Conservation (phyloP, 64 coral and sea anemone species). For the Orbicella faveolata region DNA sequence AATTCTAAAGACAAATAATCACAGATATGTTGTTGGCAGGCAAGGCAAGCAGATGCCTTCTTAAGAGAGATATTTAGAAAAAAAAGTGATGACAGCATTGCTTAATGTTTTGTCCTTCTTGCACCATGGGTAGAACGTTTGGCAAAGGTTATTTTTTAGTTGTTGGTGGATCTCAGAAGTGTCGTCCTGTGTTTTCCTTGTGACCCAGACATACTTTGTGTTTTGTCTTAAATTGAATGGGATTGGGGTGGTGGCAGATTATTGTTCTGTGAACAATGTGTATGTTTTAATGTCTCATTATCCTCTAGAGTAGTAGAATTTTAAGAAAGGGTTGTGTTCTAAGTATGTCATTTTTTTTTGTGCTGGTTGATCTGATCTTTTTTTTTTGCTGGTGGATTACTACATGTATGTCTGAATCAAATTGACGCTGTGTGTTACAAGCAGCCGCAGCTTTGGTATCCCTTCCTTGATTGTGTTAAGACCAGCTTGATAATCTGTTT, state of each 20-base stretch:
- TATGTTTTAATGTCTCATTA: neutral
- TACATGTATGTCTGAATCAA: constrained; percentile 20
- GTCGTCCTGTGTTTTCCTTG: neutral
- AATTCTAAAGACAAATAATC: constrained; percentile 16
- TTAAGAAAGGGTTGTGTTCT: neutral
- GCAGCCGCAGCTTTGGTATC: neutral
- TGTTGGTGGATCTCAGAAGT: neutral
- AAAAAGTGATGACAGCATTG: too few relatives aligned
- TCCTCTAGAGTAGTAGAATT: neutral
- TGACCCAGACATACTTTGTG: neutral
- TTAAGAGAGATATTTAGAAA: too few relatives aligned
- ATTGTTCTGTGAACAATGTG: constrained; percentile 31
- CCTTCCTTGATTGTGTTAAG: neutral
- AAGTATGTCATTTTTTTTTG: neutral
- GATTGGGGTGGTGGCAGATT: constrained; percentile 1
- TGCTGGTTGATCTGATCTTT: neutral
- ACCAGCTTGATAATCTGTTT: neutral
- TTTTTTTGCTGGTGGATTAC: neutral
- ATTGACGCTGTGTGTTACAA: neutral
- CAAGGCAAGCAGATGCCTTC: neutral
- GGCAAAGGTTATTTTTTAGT: too few relatives aligned
- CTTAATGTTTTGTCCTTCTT: too few relatives aligned
- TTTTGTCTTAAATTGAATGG: constrained; percentile 25
- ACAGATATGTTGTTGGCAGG: constrained; percentile 4
- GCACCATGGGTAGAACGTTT: too few relatives aligned